Conservation (phyloP, 2,113 vertebrate genomes). For the Paedocypris sp. region DNA sequence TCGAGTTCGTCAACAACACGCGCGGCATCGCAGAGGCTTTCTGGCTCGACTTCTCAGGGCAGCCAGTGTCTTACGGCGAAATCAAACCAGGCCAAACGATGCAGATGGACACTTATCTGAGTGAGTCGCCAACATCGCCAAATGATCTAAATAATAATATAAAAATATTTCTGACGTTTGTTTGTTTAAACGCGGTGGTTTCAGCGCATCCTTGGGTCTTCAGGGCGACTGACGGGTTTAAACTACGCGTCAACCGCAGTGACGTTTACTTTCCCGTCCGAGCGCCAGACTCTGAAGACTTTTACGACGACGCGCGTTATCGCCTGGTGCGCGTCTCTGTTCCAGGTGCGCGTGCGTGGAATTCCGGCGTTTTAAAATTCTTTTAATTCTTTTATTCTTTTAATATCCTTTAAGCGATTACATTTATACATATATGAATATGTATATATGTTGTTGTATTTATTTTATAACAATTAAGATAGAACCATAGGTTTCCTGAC, state of each 20-base stretch:
- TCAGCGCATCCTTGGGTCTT: constrained; percentile 35
- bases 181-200: not conserved
- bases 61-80: constrained; percentile 31
- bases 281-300: not conserved
- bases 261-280: constrained; percentile 29
- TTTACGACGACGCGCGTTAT: not conserved
- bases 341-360: constrained; percentile 20
- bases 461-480: too few species aligned
- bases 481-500: too few species aligned
- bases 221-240: constrained; percentile 16
- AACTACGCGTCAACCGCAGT: constrained; percentile 13
- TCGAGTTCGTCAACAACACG: constrained; percentile 21
- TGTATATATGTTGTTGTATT: too few species aligned
- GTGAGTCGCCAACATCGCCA: constrained; percentile 3
- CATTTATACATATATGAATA: too few species aligned
- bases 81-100: constrained; percentile 1
- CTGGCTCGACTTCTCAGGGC: constrained; percentile 30
- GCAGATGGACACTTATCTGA: constrained; percentile 25
- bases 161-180: too few species aligned
- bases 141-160: too few species aligned
- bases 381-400: too few species aligned
- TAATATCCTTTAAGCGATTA: too few species aligned
- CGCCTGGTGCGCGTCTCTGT: not conserved
- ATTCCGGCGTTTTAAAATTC: not conserved
- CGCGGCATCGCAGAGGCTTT: constrained; percentile 6